Base-by-base conservation (phyloP, 2,888 invertebrate species). In the Rambutsinella grinnellia region DNA sequence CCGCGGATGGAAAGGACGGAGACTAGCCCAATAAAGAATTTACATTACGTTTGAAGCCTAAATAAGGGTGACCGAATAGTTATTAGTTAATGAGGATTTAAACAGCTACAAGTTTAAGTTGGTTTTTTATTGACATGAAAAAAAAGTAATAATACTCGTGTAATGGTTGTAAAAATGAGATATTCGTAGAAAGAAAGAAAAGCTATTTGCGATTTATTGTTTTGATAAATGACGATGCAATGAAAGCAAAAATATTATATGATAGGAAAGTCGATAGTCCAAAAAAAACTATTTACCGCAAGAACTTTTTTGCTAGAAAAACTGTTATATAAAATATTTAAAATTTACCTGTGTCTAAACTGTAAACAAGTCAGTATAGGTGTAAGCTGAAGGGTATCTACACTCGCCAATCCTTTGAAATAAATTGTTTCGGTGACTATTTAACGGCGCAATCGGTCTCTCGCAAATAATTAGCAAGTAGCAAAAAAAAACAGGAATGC, bases 1-100 rank as follows among this genome's bases (percentile, higher is more conserved):
- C 74, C 49, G 76, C 76, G 56, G 76, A 79, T 62, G 76, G 79
- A 36, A 76, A 76, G 63, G 76, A 76, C 46, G 76, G 76, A 58
- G 76, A 76, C 76, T 76, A 76, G 46, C 28, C n/a, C n/a, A n/a
- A n/a, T n/a, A n/a, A n/a, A n/a, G 21, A 54, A 54, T 44, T 44
- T 23, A 23, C 24, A 44, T 10, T 44, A 44, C 44, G 13, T 10
- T 44, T n/a, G n/a, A n/a, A n/a, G n/a, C n/a, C n/a, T n/a, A n/a
- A n/a, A n/a, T n/a, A n/a, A n/a, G n/a, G 24, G 21, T 13, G 23
- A 58, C 44, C 21, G 21, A 21, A 24, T 58, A 58, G 44, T 58
- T 27, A 69, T 65, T 60, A 53, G 53, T 60, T 27, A 62, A 26
- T 60, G 70, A 5, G 36, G 36, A 36, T 36, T 36, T 36, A 5